These are phyloP conservation scores for Steinernema carpocapsae DNA, from an alignment of 2,888 invertebrate genomes.

Conservation along the genomic window DNA sequence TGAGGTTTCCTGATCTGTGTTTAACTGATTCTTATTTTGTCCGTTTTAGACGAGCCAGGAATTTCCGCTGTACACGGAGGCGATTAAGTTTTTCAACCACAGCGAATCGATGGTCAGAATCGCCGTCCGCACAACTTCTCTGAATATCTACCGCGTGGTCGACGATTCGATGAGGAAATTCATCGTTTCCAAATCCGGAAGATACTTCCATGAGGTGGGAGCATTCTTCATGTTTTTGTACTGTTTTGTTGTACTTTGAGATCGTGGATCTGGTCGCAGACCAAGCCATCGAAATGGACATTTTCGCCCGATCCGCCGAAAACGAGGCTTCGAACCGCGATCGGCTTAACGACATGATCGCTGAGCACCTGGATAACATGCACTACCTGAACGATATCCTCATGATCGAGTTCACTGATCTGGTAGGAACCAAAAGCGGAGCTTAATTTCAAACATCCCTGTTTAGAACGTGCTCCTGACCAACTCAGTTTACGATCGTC, in stretches of 20 bases:
- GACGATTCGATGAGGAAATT: slow-evolving; percentile 62
- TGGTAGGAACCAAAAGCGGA: neutral
- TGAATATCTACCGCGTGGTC: slow-evolving; percentile 84
- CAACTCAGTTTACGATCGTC: slow-evolving; percentile 42
- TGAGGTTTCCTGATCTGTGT: slow-evolving; percentile 75
- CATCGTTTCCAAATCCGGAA: slow-evolving; percentile 45
- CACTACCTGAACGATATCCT: slow-evolving; percentile 97
- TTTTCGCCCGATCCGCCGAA: slow-evolving; percentile 86
- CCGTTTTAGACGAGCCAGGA: slow-evolving; percentile 87
- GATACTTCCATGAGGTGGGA: slow-evolving; percentile 50
- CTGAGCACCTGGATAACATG: slow-evolving; percentile 93
- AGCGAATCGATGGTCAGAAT: slow-evolving; percentile 98
- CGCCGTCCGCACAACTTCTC: slow-evolving; percentile 92
- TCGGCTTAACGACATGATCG: slow-evolving; percentile 70
- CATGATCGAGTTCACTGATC: slow-evolving; percentile 70
- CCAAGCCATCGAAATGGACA: slow-evolving; percentile 91
- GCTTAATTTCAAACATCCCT: slow-evolving; percentile 3
- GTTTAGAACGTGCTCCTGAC: slow-evolving; percentile 48
- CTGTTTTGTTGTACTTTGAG: slow-evolving; percentile 92
- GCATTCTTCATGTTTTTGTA: neutral
- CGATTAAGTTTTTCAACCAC: slow-evolving; percentile 98
- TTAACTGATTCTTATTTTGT: neutral
- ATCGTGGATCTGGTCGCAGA: slow-evolving; percentile 98
- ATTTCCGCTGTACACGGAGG: slow-evolving; percentile 97
- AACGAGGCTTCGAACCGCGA: slow-evolving; percentile 78